These are phyloP conservation scores for Stomorhina lunata DNA, from an alignment of 2,888 invertebrate genomes.

Conservation along the genomic window DNA sequence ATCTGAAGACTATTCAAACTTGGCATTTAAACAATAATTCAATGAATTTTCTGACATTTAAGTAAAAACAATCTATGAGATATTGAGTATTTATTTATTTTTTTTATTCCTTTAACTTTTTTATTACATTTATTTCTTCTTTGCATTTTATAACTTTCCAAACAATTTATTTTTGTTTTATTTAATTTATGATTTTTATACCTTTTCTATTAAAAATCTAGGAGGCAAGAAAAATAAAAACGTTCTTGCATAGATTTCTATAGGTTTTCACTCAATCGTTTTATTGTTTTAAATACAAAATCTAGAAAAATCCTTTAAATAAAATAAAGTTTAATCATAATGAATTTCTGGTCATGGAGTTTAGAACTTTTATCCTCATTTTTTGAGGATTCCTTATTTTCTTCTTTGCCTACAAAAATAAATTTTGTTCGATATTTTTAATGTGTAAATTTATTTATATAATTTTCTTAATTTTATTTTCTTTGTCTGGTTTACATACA, in stretches of 20 bases:
- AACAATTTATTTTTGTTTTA: conserved; percentile 34
- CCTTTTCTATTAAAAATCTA: not conserved
- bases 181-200: not conserved
- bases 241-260: not conserved
- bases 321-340: not conserved
- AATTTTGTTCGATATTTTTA: not conserved
- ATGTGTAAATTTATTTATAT: not conserved
- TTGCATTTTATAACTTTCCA: not conserved
- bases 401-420: not conserved
- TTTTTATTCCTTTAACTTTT: not conserved
- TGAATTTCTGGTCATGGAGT: conserved; percentile 13
- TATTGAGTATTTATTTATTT: not conserved
- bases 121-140: not conserved
- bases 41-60: too few relatives aligned
- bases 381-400: not conserved
- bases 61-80: not conserved
- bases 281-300: not conserved
- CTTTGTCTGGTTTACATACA: not conserved
- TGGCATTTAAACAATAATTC: too few relatives aligned
- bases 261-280: too few relatives aligned
- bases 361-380: not conserved
- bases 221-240: not conserved
- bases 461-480: not conserved
- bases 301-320: not conserved
- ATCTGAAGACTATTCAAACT: too few relatives aligned